These are phyloP conservation scores for Sebastes kiyomatsui DNA, from an alignment of 2,797 vertebrate genomes.

Conservation along the genomic window DNA sequence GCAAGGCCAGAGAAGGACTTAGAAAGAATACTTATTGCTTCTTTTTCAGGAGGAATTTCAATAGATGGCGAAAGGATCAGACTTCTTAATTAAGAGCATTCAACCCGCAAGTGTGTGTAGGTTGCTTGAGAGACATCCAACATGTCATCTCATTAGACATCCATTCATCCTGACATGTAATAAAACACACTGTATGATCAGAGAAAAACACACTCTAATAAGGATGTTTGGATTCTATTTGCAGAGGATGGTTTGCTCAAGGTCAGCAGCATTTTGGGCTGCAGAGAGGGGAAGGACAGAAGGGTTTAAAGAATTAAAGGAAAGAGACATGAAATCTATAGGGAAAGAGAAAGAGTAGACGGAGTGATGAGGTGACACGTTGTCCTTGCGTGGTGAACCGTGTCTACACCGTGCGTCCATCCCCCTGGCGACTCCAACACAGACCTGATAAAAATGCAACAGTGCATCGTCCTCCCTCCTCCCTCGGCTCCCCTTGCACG, in stretches of 20 bases:
- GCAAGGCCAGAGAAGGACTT: conserved; percentile 23
- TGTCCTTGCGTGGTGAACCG: conserved; percentile 42
- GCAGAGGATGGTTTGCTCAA: neutral
- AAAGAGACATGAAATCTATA: neutral
- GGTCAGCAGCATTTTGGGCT: neutral
- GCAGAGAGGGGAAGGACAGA: neutral
- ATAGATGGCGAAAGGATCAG: conserved; percentile 19
- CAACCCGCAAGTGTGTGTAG: neutral
- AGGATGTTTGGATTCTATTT: neutral
- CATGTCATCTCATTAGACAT: neutral
- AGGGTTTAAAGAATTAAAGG: neutral
- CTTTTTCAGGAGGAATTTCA: conserved; percentile 28
- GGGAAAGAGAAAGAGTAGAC: conserved; percentile 2
- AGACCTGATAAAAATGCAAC: conserved; percentile 66
- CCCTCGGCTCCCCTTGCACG: neutral
- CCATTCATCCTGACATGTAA: neutral
- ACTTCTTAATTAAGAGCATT: conserved; percentile 40
- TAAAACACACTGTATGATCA: neutral
- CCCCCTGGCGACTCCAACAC: conserved; percentile 46
- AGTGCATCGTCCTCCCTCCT: conserved; percentile 5
- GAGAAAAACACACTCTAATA: neutral
- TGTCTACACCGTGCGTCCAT: conserved; percentile 36
- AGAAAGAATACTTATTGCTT: neutral
- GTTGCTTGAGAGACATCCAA: neutral
- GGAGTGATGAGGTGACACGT: conserved; percentile 49